Evolutionary conservation across 2,797 vertebrate species (phyloP), one percentile per base, ranked within the genome.

Genomic region (Hydrocynus forskahlii): DNA sequence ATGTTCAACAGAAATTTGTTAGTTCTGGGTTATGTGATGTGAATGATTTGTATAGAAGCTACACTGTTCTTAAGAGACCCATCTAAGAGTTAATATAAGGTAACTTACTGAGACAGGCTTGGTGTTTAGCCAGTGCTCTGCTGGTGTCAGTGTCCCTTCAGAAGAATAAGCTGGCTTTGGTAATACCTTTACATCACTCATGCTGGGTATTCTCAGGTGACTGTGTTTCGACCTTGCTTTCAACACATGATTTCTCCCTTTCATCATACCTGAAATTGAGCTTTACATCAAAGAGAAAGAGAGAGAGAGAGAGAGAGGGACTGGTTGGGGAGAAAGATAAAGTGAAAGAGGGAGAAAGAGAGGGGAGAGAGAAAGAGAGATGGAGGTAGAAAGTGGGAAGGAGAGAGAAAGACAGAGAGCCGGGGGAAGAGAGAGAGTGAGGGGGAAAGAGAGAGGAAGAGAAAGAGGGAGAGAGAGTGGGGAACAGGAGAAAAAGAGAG

Each of bases 261-360:
- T 74, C 43, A 16, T 89, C 84, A 86, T 79, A 89, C 89, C 89
- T 86, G 86, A 81, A 83, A 88, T 82, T 85, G 77, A 84, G 85
- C 10, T 43, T 55, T 81, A 87, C 84, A 87, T 82, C 69, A 88
- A 79, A 86, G 35, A 35, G 43, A 50, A 6, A 82, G 66, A 74
- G 57, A 43, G 40, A 43, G 8, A 43, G 8, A 43, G 40, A n/a
- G n/a, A n/a, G n/a, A n/a, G n/a, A n/a, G n/a, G n/a, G n/a, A n/a
- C n/a, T n/a, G n/a, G n/a, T n/a, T n/a, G n/a, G n/a, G n/a, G n/a
- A 81, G 81, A 82, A 83, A 78, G 78, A 66, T 23, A 14, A 38
- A 78, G 64, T 43, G 63, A 38, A 19, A 63, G 55, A 62, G n/a
- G 4, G 45, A 35, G 25, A 64, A 14, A 64, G 25, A 64, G 25